Conservation (phyloP, 1,140 invertebrate genomes). For the Cepaea nemoralis region DNA sequence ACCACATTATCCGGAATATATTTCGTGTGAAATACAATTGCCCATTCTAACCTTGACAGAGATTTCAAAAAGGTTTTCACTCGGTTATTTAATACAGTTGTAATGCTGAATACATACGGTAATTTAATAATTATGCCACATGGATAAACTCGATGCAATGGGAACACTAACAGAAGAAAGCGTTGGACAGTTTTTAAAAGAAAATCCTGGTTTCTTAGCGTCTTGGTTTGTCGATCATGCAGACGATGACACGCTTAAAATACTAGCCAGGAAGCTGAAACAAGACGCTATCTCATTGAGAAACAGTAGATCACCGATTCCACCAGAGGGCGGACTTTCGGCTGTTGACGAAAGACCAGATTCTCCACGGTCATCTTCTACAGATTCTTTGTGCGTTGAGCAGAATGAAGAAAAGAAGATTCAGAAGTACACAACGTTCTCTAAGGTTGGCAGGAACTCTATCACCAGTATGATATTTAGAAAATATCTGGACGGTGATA, state of each 20-base stretch:
- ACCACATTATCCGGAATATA: no score
- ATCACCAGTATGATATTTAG: conserved; percentile 66
- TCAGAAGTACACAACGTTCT: conserved; percentile 39
- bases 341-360: neutral
- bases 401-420: conserved; percentile 18
- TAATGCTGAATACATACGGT: no score
- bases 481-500: conserved; percentile 63
- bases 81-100: no score
- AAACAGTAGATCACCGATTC: conserved; percentile 3
- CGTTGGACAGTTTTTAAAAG: conserved; percentile 49
- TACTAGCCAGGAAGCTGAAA: conserved; percentile 41
- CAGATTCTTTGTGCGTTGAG: neutral
- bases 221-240: conserved; percentile 56
- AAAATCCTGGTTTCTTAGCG: conserved; percentile 56
- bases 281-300: conserved; percentile 42
- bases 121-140: no score
- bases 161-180: conserved; percentile 46
- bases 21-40: no score
- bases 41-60: no score
- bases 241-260: conserved; percentile 44
- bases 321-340: neutral
- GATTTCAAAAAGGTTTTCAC: no score
- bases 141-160: no score
- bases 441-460: conserved; percentile 55
- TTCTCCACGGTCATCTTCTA: neutral